Conservation (phyloP, 2,113 vertebrate genomes). For the Entelurus aequoreus region DNA sequence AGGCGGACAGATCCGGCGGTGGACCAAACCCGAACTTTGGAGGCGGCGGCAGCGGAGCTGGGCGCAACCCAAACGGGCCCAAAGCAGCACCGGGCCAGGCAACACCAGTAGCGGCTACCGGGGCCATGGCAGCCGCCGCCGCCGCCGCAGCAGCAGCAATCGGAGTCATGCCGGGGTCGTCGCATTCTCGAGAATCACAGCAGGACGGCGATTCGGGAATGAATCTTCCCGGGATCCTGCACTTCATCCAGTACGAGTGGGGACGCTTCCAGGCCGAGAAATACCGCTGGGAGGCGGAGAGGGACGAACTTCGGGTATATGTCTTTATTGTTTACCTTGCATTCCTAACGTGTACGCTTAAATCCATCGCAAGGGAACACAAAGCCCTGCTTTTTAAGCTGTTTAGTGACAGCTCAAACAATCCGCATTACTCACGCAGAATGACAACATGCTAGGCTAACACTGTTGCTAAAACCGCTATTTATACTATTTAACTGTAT, state of each 20-base stretch:
- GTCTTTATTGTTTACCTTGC: background rate
- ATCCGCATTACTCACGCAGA: conserved; percentile 10
- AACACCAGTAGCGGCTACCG: conserved; percentile 42
- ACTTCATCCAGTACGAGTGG: conserved; percentile 91
- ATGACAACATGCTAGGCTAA: conserved; percentile 56
- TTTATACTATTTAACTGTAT: background rate
- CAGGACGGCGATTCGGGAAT: conserved; percentile 74
- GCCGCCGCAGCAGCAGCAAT: conserved; percentile 26
- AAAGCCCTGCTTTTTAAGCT: background rate
- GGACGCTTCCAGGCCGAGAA: conserved; percentile 88
- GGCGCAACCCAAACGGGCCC: conserved; percentile 76
- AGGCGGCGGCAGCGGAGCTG: conserved; percentile 55
- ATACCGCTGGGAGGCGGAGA: conserved; percentile 87
- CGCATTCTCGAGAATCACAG: conserved; percentile 59
- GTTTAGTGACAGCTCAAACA: conserved; percentile 20
- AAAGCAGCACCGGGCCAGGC: conserved; percentile 66
- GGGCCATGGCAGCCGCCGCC: conserved; percentile 39
- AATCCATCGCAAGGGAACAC: background rate
- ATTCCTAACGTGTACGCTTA: background rate
- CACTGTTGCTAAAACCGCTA: background rate
- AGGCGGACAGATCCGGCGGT: conserved; percentile 76
- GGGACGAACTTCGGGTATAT: conserved; percentile 83
- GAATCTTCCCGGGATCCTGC: conserved; percentile 85
- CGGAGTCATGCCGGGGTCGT: conserved; percentile 53
- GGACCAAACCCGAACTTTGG: conserved; percentile 71